phyloP scores from a whole-genome alignment of 2,797 vertebrate genomes.

The Cirrhinus mrigala region DNA sequence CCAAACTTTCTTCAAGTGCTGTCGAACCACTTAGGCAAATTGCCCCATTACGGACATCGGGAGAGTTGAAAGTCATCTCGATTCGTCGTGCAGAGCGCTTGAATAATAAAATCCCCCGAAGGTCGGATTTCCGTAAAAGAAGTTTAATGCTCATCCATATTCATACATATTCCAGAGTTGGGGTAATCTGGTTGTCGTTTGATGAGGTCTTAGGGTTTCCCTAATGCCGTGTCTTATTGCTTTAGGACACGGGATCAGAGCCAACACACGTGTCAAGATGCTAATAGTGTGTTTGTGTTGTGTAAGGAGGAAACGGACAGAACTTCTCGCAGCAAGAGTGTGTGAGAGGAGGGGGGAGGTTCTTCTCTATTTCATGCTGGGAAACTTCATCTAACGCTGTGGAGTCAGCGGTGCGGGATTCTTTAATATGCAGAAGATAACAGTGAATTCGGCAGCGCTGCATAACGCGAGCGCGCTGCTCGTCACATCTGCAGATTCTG shows the following conservation, averaged over 20 bases:
- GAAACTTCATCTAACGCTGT: slow-evolving; percentile 6
- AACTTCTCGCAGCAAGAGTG: slow-evolving; percentile 8
- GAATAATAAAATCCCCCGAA: slow-evolving; percentile 73
- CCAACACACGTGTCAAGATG: slow-evolving; percentile 50
- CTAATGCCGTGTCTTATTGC: slow-evolving; percentile 64
- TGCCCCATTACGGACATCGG: slow-evolving; percentile 71
- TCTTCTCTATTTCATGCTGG: slow-evolving; percentile 25
- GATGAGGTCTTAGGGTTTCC: slow-evolving; percentile 74
- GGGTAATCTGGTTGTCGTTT: slow-evolving; percentile 75
- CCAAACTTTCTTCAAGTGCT: slow-evolving; percentile 71
- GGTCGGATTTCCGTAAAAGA: slow-evolving; percentile 70
- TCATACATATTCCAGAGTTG: slow-evolving; percentile 76
- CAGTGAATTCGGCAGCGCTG: slow-evolving; percentile 16
- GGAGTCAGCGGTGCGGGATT: slow-evolving; percentile 23
- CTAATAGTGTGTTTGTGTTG: slow-evolving; percentile 53
- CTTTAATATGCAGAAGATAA: slow-evolving; percentile 30
- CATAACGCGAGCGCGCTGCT: neutral
- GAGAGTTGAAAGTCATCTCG: slow-evolving; percentile 73
- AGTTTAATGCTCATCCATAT: slow-evolving; percentile 80
- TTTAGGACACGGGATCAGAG: slow-evolving; percentile 68
- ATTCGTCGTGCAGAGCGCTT: slow-evolving; percentile 71
- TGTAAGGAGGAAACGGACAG: slow-evolving; percentile 8
- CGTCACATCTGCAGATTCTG: slow-evolving; percentile 19
- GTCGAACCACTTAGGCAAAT: slow-evolving; percentile 67
- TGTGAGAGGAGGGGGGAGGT: neutral